Evolutionary conservation across 2,113 vertebrate species (phyloP), one percentile per base, ranked within the genome.

Genomic region (Albula glossodonta): DNA sequence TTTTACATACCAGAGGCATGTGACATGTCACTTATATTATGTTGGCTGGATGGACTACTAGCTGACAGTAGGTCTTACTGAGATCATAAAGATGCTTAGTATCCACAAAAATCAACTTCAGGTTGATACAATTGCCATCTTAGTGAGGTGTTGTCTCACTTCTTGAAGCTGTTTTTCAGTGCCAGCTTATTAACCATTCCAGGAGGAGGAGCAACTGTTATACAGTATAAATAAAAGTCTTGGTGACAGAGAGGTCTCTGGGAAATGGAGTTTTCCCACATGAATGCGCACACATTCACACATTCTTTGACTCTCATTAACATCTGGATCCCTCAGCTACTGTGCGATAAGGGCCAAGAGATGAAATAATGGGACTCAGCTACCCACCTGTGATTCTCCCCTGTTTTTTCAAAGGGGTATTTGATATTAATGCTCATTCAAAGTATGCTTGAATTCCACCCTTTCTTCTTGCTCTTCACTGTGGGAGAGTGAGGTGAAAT

Each of bases 301-400:
- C 48, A 8, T 77, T 48, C 10, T 25, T 22, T n/a, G 48, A n/a
- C 13, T 11, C 78, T 85, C 84, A 85, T 85, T 85, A 85, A 63
- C 60, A 78, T 15, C 25, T 66, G 41, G 56, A 41, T 85, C 17
- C 78, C 84, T 53, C 15, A 49, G 57, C 52, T 60, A 4, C 48
- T 8, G 48, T 41, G 56, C 6, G 56, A 70, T 70, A 1, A 12
- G 12, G n/a, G 57, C 12, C 19, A 7, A 4, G 17, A 66, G 48
- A 81, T 85, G 80, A 81, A 85, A 81, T 80, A 85, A 80, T 66
- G 63, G 81, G 12, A 79, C 25, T 19, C 60, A 22, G 15, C 60
- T n/a, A 78, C 12, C 74, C 41, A 25, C 15, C 52, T 80, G 53
- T 48, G 4, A 79, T 52, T 60, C 25, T 56, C 84, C 5, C 9